phyloP scores from a whole-genome alignment of 2,113 vertebrate genomes.

The Dendropsophus ebraccatus region DNA sequence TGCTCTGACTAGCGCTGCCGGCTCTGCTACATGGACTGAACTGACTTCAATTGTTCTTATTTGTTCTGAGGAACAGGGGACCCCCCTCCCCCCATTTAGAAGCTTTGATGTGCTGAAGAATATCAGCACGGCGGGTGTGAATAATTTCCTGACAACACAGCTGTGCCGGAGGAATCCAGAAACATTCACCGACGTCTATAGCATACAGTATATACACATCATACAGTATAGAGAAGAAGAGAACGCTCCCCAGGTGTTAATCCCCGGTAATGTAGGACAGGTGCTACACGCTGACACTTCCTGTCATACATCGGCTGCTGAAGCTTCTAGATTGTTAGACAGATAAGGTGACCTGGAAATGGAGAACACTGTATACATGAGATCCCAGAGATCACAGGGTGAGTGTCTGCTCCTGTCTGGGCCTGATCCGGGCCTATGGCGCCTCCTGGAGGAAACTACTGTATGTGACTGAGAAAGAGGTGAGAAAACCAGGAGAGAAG shows the following conservation, averaged over 20 bases:
- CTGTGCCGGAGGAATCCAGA: too few species aligned
- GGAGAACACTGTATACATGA: neutral
- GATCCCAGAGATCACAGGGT: neutral
- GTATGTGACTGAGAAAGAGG: neutral
- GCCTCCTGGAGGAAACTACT: neutral
- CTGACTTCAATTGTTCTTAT: too few species aligned
- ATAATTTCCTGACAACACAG: too few species aligned
- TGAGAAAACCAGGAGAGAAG: neutral
- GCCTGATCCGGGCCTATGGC: neutral
- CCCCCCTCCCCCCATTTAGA: too few species aligned
- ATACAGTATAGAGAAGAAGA: too few species aligned
- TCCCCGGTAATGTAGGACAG: conserved; percentile 7
- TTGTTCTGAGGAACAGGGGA: too few species aligned
- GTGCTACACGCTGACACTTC: neutral
- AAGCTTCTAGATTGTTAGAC: neutral
- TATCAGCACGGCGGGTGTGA: too few species aligned
- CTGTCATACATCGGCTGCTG: neutral
- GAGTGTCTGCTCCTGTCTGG: neutral
- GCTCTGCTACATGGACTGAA: too few species aligned
- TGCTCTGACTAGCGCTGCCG: too few species aligned
- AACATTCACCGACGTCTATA: too few species aligned
- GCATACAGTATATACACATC: too few species aligned
- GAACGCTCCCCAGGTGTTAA: neutral
- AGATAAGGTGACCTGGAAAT: conserved; percentile 43
- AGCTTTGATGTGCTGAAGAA: too few species aligned